phyloP scores from a whole-genome alignment of 2,797 vertebrate species.

The Manis pentadactyla region DNA sequence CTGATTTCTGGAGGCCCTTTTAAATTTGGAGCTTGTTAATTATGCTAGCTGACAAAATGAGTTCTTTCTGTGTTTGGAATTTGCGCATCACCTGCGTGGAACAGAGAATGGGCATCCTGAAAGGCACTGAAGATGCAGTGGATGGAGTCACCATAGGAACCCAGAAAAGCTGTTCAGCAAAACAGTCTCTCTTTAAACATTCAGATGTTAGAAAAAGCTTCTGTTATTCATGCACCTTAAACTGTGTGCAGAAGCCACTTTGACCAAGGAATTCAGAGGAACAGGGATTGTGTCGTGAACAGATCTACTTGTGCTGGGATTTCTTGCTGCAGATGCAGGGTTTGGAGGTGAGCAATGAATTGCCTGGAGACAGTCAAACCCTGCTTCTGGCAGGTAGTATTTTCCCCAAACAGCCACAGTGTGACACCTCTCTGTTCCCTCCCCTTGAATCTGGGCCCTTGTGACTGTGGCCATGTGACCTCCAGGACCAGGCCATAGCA shows the following conservation, averaged over 20 bases:
- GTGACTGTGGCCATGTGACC: neutral
- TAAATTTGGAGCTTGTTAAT: accelerated
- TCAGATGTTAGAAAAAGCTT: neutral
- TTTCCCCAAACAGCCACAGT: neutral
- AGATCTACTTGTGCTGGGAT: neutral
- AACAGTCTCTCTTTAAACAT: neutral
- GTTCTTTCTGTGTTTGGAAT: neutral
- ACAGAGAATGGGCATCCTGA: accelerated
- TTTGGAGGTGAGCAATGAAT: neutral
- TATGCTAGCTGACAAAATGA: accelerated
- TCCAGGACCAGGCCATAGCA: neutral
- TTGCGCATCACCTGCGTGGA: neutral
- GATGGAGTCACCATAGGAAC: neutral
- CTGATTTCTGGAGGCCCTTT: neutral
- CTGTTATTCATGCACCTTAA: neutral
- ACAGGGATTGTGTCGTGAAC: neutral
- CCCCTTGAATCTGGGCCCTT: neutral
- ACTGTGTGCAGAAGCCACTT: neutral
- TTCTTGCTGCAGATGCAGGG: neutral
- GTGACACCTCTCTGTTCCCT: neutral
- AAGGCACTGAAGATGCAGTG: neutral
- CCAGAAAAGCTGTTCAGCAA: neutral
- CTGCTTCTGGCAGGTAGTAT: neutral
- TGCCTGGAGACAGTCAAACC: neutral
- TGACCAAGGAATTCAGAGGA: accelerated